phyloP scores from a whole-genome alignment of 2,797 vertebrate genomes.

The Takifugu rubripes region DNA sequence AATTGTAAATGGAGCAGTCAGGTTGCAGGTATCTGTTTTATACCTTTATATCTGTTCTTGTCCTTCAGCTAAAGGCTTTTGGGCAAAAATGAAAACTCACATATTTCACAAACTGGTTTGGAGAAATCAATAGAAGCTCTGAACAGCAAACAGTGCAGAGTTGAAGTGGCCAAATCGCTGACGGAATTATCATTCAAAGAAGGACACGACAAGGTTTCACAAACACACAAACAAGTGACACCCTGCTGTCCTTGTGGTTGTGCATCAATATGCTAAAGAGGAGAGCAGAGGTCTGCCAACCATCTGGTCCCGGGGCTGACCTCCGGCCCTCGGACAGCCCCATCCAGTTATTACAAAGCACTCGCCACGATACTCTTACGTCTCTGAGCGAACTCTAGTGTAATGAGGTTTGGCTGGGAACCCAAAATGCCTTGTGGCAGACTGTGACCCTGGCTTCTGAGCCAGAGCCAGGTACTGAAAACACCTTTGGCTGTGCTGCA shows the following conservation, averaged over 20 bases:
- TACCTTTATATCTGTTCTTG: too few species aligned
- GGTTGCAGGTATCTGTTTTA: too few species aligned
- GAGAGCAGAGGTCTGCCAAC: conserved; percentile 44
- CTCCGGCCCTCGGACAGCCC: conserved; percentile 47
- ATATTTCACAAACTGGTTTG: conserved; percentile 31
- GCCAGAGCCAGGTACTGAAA: neutral
- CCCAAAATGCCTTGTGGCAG: conserved; percentile 36
- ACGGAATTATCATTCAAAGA: conserved; percentile 65
- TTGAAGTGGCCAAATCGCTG: conserved; percentile 47
- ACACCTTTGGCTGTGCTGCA: neutral
- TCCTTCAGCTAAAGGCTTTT: too few species aligned
- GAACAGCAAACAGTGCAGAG: conserved; percentile 39
- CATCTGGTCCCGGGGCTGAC: conserved; percentile 61
- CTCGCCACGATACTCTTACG: conserved; percentile 20
- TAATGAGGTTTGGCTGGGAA: conserved; percentile 42
- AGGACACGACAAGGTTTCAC: conserved; percentile 45
- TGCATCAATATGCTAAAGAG: conserved; percentile 51
- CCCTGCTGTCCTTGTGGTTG: conserved; percentile 55
- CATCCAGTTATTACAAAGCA: conserved; percentile 37
- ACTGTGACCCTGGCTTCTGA: conserved; percentile 35
- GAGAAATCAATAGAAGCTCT: conserved; percentile 43
- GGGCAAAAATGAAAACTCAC: conserved; percentile 24
- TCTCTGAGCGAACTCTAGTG: conserved; percentile 23
- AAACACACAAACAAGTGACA: conserved; percentile 49
- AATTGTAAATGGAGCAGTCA: too few species aligned